These are phyloP conservation scores for Macrophya alboannulata DNA, from an alignment of 2,888 invertebrate species.

Conservation along the genomic window DNA sequence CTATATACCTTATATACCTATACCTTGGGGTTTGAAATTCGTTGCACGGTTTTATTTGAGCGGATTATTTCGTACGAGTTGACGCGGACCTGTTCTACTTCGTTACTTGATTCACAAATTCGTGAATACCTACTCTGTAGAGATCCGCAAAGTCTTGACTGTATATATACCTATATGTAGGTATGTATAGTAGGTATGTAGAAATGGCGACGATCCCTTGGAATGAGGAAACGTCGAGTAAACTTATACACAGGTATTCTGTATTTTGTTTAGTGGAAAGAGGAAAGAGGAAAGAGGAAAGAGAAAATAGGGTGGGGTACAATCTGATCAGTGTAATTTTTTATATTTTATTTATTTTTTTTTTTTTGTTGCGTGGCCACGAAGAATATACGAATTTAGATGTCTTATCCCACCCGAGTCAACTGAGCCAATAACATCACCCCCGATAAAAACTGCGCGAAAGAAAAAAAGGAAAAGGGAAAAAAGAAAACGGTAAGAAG, in stretches of 20 bases:
- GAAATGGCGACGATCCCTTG: background rate
- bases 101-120: background rate
- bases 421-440: conserved; percentile 24
- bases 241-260: background rate
- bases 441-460: background rate
- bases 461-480: background rate
- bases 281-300: background rate
- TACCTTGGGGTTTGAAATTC: background rate
- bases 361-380: background rate
- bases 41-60: background rate
- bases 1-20: background rate
- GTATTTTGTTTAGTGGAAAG: background rate
- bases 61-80: conserved; percentile 26
- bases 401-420: conserved; percentile 22
- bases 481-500: background rate
- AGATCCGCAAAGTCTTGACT: background rate
- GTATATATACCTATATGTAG: background rate
- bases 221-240: background rate
- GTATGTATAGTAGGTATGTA: too few species aligned
- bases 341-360: too few species aligned
- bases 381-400: conserved; percentile 20
- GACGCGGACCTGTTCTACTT: conserved; percentile 5
- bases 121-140: background rate
- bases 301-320: background rate
- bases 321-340: conserved; percentile 7